These are phyloP conservation scores for Nemapogon koenigi DNA, from an alignment of 2,888 invertebrate species.

Conservation along the genomic window DNA sequence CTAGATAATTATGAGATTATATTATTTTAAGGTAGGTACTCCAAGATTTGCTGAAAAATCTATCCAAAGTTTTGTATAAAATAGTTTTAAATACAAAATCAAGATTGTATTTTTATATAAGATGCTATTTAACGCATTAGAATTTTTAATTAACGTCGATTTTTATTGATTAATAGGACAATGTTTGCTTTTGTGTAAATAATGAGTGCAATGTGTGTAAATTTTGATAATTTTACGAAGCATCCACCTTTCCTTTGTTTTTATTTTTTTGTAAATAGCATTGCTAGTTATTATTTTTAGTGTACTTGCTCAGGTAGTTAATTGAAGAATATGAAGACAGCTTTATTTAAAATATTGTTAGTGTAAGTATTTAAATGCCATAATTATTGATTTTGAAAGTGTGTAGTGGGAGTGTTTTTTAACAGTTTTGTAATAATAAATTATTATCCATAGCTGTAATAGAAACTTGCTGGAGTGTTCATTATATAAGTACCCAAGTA, in stretches of 20 bases:
- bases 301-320: neutral
- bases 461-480: too few species aligned
- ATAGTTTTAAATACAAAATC: too few species aligned
- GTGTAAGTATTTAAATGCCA: conserved; percentile 7
- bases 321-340: neutral
- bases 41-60: too few species aligned
- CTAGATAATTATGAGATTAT: neutral
- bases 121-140: too few species aligned
- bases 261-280: conserved; percentile 30
- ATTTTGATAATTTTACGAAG: conserved; percentile 42
- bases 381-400: conserved; percentile 2
- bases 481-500: too few species aligned
- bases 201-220: conserved; percentile 8
- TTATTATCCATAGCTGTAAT: too few species aligned
- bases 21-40: too few species aligned
- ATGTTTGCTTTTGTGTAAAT: conserved; percentile 6
- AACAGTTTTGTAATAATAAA: too few species aligned
- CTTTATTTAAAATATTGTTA: neutral
- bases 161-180: neutral
- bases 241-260: conserved; percentile 62
- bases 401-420: too few species aligned
- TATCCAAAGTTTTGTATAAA: too few species aligned
- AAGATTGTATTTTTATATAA: too few species aligned
- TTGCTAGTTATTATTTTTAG: conserved; percentile 20
- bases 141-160: neutral